Conservation (phyloP, 2,888 invertebrate genomes). For the Orthosia incerta region DNA sequence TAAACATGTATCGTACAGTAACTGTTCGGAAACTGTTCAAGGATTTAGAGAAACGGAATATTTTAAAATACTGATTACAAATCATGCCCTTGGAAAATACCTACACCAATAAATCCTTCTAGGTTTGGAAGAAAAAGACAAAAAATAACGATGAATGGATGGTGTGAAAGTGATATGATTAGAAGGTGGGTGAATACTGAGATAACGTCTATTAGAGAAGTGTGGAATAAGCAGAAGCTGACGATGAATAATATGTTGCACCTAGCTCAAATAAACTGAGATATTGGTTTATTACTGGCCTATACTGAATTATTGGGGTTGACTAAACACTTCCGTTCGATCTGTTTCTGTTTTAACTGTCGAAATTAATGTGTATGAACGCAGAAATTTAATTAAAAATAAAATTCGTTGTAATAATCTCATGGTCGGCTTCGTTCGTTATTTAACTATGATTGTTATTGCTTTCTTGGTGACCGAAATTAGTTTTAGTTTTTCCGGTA, state of each 20-base stretch:
- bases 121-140: not conserved
- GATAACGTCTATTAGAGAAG: not conserved
- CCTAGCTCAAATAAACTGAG: not conserved
- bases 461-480: not conserved
- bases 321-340: not conserved
- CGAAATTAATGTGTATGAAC: not conserved
- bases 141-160: not conserved
- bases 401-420: not conserved
- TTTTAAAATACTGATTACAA: slow-evolving; percentile 8
- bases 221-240: not conserved
- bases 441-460: not conserved
- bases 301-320: not conserved
- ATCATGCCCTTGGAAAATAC: not conserved
- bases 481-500: too few relatives aligned
- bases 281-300: not conserved
- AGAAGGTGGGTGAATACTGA: not conserved
- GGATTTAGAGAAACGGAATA: slow-evolving; percentile 40
- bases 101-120: not conserved
- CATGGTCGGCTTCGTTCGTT: not conserved
- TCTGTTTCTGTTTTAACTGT: not conserved
- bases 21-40: slow-evolving; percentile 42
- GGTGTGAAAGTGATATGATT: not conserved
- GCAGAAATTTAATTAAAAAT: not conserved
- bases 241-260: not conserved
- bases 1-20: slow-evolving; percentile 33